phyloP scores from a whole-genome alignment of 92 coral and sea anemone species.

The Scolanthus callimorphus region DNA sequence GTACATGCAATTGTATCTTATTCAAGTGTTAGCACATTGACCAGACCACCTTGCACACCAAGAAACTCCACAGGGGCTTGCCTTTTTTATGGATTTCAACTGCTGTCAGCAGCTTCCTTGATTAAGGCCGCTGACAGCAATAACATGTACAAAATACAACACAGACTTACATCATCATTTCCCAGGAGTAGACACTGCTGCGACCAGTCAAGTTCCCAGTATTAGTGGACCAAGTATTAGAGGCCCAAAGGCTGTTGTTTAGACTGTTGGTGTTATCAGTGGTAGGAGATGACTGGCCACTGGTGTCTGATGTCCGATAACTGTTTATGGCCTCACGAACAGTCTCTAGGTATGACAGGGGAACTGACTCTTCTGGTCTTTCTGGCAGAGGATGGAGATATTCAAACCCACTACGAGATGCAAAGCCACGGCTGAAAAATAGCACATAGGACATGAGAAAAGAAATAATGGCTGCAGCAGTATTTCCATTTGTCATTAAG shows the following conservation, averaged over 20 bases:
- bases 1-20: no score
- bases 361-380: slow-evolving; percentile 92
- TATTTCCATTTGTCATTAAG: no score
- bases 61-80: no score
- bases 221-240: slow-evolving; percentile 92
- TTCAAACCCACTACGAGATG: slow-evolving; percentile 88
- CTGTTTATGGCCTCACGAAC: slow-evolving; percentile 78
- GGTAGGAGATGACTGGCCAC: slow-evolving; percentile 85
- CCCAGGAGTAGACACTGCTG: slow-evolving; percentile 99
- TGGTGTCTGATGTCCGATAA: slow-evolving; percentile 80
- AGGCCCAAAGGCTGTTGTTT: slow-evolving; percentile 69
- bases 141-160: no score
- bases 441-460: no score
- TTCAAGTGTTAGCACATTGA: no score
- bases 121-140: no score
- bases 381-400: slow-evolving; percentile 92
- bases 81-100: no score
- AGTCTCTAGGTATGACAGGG: slow-evolving; percentile 86
- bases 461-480: no score
- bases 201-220: slow-evolving; percentile 94
- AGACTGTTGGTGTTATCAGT: slow-evolving; percentile 79
- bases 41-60: no score
- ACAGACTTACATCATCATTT: slow-evolving; percentile 84
- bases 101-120: no score
- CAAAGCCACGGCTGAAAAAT: slow-evolving; percentile 97